Percentiles rank a stretch among this genome's conserved stretches.
Evolutionary conservation across 2,888 invertebrate species (phyloP).

Genomic region (Vannuccia rotundouncinata): DNA sequence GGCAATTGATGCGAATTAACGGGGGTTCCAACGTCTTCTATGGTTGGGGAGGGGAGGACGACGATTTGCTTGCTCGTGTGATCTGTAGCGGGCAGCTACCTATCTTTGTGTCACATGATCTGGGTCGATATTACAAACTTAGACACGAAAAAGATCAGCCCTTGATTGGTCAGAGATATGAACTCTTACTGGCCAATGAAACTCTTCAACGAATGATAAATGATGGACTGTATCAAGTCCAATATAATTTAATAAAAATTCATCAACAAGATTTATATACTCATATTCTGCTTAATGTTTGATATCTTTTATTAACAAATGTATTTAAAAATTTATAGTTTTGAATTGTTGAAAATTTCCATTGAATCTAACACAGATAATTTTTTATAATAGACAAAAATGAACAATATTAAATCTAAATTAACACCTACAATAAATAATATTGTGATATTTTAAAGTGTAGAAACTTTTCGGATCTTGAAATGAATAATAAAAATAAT

Average conservation of each 20-base stretch:
- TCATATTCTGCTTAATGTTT: background rate
- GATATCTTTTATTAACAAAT: background rate
- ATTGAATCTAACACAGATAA: too few species aligned
- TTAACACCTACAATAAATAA: too few species aligned
- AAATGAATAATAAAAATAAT: too few species aligned
- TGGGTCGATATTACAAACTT: background rate
- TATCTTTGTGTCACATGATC: background rate
- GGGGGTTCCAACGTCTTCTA: conserved; percentile 12
- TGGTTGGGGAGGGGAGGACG: conserved; percentile 32
- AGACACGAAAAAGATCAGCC: background rate
- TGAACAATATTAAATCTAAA: too few species aligned
- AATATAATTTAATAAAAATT: background rate
- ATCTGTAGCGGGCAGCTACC: background rate
- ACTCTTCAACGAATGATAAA: background rate
- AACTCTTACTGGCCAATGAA: background rate
- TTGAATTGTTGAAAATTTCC: too few species aligned
- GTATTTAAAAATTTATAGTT: too few species aligned
- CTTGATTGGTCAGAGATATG: background rate
- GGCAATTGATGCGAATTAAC: conserved; percentile 16
- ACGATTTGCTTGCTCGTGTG: background rate
- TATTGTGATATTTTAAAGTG: too few species aligned
- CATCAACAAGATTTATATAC: background rate
- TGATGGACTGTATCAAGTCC: background rate
- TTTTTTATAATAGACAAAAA: too few species aligned
- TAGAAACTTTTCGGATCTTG: too few species aligned